Conservation (phyloP, 2,888 invertebrate species). For the Trichogramma evanescens region DNA sequence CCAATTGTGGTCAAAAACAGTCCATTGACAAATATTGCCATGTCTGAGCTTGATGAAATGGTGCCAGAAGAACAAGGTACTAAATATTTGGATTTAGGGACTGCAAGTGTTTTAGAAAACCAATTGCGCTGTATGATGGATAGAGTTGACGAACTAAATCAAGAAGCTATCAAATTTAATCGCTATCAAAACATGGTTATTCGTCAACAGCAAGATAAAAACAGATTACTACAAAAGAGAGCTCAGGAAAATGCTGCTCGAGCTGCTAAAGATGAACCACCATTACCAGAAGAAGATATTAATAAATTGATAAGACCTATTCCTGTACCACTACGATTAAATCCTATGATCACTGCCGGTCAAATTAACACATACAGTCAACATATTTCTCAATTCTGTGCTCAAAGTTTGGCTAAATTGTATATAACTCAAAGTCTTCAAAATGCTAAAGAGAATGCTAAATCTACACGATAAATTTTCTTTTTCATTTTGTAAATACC, state of each 20-base stretch:
- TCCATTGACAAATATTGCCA: constrained; percentile 90
- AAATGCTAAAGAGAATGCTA: constrained; percentile 67
- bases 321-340: constrained; percentile 82
- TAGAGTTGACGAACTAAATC: constrained; percentile 92
- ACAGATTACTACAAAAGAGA: constrained; percentile 80
- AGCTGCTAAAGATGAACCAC: constrained; percentile 81
- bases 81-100: constrained; percentile 87
- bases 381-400: constrained; percentile 92
- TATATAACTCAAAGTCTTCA: constrained; percentile 94
- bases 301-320: constrained; percentile 88
- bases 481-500: too few relatives aligned
- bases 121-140: constrained; percentile 93
- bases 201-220: constrained; percentile 92
- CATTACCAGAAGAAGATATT: constrained; percentile 91
- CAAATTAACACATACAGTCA: constrained; percentile 93
- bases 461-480: constrained; percentile 24
- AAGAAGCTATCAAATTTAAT: constrained; percentile 95
- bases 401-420: constrained; percentile 92
- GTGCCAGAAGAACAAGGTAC: constrained; percentile 83
- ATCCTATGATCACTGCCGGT: constrained; percentile 87
- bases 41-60: constrained; percentile 89
- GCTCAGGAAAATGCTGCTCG: constrained; percentile 87
- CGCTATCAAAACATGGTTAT: constrained; percentile 89
- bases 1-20: constrained; percentile 97
- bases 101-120: constrained; percentile 68